Conservation (phyloP, 2,888 invertebrate species). For the Notodonta dromedarius region DNA sequence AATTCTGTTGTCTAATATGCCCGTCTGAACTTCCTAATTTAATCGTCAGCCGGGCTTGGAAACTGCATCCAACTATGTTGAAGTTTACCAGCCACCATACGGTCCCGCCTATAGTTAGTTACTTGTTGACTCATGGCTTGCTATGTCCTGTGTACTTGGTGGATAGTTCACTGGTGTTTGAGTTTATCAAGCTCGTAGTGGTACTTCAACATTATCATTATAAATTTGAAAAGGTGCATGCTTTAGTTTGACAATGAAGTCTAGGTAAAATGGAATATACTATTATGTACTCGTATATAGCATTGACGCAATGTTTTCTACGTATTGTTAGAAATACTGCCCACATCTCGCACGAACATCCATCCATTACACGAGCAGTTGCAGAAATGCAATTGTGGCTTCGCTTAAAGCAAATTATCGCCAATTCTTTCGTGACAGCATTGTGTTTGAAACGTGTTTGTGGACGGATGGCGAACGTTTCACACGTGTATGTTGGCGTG, state of each 20-base stretch:
- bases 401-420: constrained; percentile 27
- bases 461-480: constrained; percentile 1
- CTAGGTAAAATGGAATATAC: too few species aligned
- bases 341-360: constrained; percentile 17
- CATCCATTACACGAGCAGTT: constrained; percentile 28
- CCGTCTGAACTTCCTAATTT: constrained; percentile 8
- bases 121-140: constrained; percentile 11
- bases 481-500: constrained; percentile 9
- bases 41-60: constrained; percentile 9
- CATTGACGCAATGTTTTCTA: background rate
- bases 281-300: too few species aligned
- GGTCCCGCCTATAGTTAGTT: constrained; percentile 13
- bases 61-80: constrained; percentile 14
- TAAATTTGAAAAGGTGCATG: too few species aligned
- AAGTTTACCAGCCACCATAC: constrained; percentile 9
- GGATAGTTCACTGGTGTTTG: background rate
- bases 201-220: too few species aligned
- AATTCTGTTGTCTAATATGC: background rate
- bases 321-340: constrained; percentile 17
- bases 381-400: constrained; percentile 23
- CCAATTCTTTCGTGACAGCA: constrained; percentile 24
- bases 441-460: constrained; percentile 15
- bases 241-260: too few species aligned
- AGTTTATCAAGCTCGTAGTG: background rate
- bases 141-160: background rate